A percentile compares a stretch with the other conserved stretches of the same genome.
phyloP scores from a whole-genome alignment of 1,140 invertebrate species.

The Carposina sasakii region DNA sequence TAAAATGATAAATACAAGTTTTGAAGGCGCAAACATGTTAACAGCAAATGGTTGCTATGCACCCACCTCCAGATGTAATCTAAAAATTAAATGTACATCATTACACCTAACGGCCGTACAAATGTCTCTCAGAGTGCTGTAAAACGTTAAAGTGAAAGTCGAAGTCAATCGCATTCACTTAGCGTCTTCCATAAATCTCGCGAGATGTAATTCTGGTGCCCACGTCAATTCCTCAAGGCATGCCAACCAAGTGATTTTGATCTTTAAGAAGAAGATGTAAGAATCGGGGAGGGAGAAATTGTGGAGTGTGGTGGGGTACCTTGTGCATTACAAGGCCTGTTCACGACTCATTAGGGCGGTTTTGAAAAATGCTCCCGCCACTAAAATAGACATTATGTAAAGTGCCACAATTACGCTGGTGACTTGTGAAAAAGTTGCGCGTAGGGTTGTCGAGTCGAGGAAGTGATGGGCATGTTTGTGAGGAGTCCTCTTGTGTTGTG shows the following conservation, averaged over 20 bases:
- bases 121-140: background rate
- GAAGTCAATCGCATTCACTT: constrained; percentile 55
- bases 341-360: constrained; percentile 61
- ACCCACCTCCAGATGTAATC: too few species aligned
- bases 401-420: constrained; percentile 61
- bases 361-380: constrained; percentile 55
- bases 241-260: constrained; percentile 4
- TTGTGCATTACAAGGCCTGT: constrained; percentile 44
- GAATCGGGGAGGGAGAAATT: background rate
- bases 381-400: constrained; percentile 70
- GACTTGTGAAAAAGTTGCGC: constrained; percentile 45
- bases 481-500: too few species aligned
- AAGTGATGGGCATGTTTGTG: too few species aligned
- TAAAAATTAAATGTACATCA: background rate
- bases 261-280: background rate
- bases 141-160: constrained; percentile 15
- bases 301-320: constrained; percentile 13
- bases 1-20: too few species aligned
- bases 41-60: too few species aligned
- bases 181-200: constrained; percentile 47
- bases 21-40: too few species aligned
- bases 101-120: background rate
- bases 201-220: constrained; percentile 24
- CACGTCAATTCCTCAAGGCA: background rate
- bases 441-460: constrained; percentile 7